Percentiles rank a stretch among this genome's conserved stretches.
Conservation (phyloP, 2,797 vertebrate genomes). For the Alcedo atthis region DNA sequence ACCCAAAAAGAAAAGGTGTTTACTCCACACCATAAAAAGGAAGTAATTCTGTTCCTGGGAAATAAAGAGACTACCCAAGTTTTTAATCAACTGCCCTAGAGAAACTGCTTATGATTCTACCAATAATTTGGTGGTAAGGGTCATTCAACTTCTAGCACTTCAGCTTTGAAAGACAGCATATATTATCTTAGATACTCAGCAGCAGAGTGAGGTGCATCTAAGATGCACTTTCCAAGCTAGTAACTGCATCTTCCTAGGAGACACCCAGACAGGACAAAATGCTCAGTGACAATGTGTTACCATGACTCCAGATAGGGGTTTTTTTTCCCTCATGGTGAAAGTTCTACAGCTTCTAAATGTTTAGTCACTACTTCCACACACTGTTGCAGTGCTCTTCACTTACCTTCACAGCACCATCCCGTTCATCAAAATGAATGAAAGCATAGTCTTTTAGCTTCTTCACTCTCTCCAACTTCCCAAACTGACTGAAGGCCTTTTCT, state of each 20-base stretch:
- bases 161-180: not conserved
- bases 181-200: not conserved
- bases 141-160: not conserved
- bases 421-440: conserved; percentile 98
- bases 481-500: conserved; percentile 92
- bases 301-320: not conserved
- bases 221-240: not conserved
- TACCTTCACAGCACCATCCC: conserved; percentile 98
- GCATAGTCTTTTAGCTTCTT: conserved; percentile 99
- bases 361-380: not conserved
- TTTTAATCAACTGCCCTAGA: not conserved
- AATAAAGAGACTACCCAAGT: not conserved
- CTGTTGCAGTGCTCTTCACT: not conserved
- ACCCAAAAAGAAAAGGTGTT: not conserved
- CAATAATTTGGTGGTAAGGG: not conserved
- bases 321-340: not conserved
- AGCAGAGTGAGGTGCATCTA: not conserved
- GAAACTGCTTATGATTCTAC: not conserved
- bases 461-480: conserved; percentile 94
- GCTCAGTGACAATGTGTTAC: not conserved
- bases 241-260: not conserved
- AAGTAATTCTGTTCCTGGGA: not conserved
- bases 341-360: not conserved
- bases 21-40: not conserved
- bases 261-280: not conserved